Evolutionary conservation across 2,888 invertebrate genomes (phyloP).

Genomic region (Melanostoma mellinum): DNA sequence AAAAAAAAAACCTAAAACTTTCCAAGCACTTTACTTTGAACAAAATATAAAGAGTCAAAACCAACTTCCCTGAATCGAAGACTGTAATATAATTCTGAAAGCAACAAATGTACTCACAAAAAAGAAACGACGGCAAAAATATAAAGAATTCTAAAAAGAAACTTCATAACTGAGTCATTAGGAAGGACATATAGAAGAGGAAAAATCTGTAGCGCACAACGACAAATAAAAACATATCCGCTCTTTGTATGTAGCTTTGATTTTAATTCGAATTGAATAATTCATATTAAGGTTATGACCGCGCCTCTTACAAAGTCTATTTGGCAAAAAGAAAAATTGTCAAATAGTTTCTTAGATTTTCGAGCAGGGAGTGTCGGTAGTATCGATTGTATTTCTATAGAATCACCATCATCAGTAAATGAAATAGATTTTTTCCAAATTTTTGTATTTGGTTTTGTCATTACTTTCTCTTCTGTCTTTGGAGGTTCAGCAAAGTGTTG

Average conservation of each 20-base stretch:
- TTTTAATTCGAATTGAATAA: conserved; percentile 18
- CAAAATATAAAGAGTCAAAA: background rate
- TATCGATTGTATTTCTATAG: background rate
- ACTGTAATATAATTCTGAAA: conserved; percentile 19
- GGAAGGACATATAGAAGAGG: background rate
- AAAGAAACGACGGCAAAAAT: background rate
- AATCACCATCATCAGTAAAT: background rate
- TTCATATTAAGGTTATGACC: background rate
- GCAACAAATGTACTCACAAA: conserved; percentile 13
- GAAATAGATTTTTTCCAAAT: background rate
- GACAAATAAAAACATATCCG: background rate
- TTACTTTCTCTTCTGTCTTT: background rate
- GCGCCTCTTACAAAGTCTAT: no score
- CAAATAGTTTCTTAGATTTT: no score
- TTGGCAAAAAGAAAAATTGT: no score
- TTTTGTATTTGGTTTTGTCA: background rate
- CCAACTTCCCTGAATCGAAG: background rate
- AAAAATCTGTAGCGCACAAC: background rate
- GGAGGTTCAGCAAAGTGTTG: conserved; percentile 19
- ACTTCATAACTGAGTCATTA: conserved; percentile 3
- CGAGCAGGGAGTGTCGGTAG: background rate
- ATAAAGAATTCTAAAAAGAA: background rate
- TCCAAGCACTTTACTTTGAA: background rate
- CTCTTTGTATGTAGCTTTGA: background rate
- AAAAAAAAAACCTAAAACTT: conserved; percentile 16